A percentile compares a stretch with the other conserved stretches of the same genome.
Conservation (phyloP, 1,140 invertebrate genomes). For the silkworm (Bombyx mori) region DNA sequence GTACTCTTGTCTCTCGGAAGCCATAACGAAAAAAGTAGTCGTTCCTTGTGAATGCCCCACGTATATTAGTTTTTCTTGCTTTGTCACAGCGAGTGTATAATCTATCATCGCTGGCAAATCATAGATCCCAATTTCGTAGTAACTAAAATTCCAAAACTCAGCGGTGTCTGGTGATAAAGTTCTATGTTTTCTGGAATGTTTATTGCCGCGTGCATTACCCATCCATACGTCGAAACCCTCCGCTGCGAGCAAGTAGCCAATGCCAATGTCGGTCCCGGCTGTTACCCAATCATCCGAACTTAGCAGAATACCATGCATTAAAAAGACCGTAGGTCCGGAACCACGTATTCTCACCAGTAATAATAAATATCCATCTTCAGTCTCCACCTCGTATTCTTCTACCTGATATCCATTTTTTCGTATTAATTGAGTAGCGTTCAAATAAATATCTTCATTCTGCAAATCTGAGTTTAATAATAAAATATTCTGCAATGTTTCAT, state of each 20-base stretch:
- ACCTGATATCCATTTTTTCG: constrained; percentile 22
- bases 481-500: too few species aligned
- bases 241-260: constrained; percentile 75
- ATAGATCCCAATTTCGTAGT: constrained; percentile 71
- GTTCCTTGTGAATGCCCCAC: constrained; percentile 78
- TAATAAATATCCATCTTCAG: constrained; percentile 26
- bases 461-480: not conserved
- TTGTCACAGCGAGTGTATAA: constrained; percentile 52
- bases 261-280: constrained; percentile 71
- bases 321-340: constrained; percentile 49
- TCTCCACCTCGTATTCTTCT: constrained; percentile 20
- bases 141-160: constrained; percentile 72
- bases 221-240: constrained; percentile 79
- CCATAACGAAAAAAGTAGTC: constrained; percentile 73
- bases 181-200: constrained; percentile 71
- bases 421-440: constrained; percentile 25
- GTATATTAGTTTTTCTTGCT: constrained; percentile 65
- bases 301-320: constrained; percentile 78
- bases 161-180: constrained; percentile 60
- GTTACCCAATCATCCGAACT: constrained; percentile 77
- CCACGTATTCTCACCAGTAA: constrained; percentile 21
- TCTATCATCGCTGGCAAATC: constrained; percentile 71
- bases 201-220: constrained; percentile 76
- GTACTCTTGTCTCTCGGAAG: constrained; percentile 73
- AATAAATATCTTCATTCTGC: constrained; percentile 17